Conservation (phyloP, 1,140 invertebrate species). For the fruit fly (Drosophila melanogaster) region Release_6_plus_ISO1_MT NT_033779.5:6205501-6206000, state of each 20-base stretch:
- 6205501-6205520: conserved; percentile 52
- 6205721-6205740: conserved; percentile 61
- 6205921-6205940: too few relatives aligned
- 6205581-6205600: conserved; percentile 64
- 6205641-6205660: conserved; percentile 8
- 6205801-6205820: conserved; percentile 61
- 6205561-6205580: conserved; percentile 64
- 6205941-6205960: too few relatives aligned
- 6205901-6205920: too few relatives aligned
- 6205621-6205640: conserved; percentile 76
- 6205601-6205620: conserved; percentile 46
- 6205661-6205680: conserved; percentile 74
- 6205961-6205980: too few relatives aligned
- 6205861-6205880: neutral
- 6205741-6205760: conserved; percentile 73
- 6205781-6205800: conserved; percentile 36
- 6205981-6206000: too few relatives aligned
- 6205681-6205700: conserved; percentile 78
- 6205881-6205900: neutral
- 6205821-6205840: conserved; percentile 42
- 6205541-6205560: conserved; percentile 44
- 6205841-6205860: conserved; percentile 19
- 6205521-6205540: conserved; percentile 36
- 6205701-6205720: conserved; percentile 75
- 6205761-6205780: conserved; percentile 64